Evolutionary conservation across 2,888 invertebrate genomes (phyloP), one percentile per base, ranked within the genome.

Genomic region (Icerya purchasi): DNA sequence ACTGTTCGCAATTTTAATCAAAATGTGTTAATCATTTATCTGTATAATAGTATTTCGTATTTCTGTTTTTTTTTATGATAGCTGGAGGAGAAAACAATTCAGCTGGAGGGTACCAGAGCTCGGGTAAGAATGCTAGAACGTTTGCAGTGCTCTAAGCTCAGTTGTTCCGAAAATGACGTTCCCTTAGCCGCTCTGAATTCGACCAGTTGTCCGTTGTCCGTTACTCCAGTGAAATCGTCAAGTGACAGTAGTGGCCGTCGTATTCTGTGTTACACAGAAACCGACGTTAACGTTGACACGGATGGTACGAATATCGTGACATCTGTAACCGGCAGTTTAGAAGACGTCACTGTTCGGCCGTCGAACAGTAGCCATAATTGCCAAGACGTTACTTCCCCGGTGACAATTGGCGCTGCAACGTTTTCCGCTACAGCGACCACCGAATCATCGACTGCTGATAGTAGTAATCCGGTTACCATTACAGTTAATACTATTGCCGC

Each of bases 41-140:
- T 58, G 25, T 19, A 58, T 53, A 54, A 20, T 54, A 22, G 56
- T n/a, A 22, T 50, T 57, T 50, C 8, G 22, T 10, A 53, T 53
- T 59, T 54, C 50, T 58, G 63, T 52, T 61, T 62, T 58, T 63
- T 60, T 64, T 71, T 70, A 19, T 75, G n/a, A 36, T 14, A 88
- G 86, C 72, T 88, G 66, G 86, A 86, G 71, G 86, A 88, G 71
- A 82, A 83, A 69, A 84, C 80, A 68, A 86, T 87, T 66, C 86
- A 88, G 70, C 68, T 87, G 67, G 87, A 87, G 71, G 86, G 86
- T n/a, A 84, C 86, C 19, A 76, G 80, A 63, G 86, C 86, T 1
- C 78, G 81, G 61, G 77, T 86, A 61, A 78, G 86, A n/a, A 78
- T 85, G 64, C 72, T 86, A 63, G 86, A 86, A 68, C 74, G 52